A percentile compares a stretch with the other conserved stretches of the same genome.
These are phyloP conservation scores for Phymatocera aterrima DNA, from an alignment of 2,888 invertebrate genomes.

Conservation along the genomic window DNA sequence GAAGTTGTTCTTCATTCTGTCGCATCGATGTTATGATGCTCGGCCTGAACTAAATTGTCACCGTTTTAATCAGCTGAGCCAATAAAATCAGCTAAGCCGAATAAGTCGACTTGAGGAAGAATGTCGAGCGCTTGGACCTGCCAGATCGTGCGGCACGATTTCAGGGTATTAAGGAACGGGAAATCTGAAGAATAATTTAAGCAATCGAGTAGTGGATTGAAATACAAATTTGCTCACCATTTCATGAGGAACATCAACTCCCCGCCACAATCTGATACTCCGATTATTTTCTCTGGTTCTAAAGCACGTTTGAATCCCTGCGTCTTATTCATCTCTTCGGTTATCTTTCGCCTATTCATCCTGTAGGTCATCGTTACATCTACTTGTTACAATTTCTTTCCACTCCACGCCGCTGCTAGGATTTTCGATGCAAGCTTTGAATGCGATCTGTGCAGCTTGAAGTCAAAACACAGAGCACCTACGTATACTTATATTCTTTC, in stretches of 20 bases:
- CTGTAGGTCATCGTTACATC: neutral
- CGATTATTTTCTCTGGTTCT: constrained; percentile 90
- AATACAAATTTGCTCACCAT: constrained; percentile 80
- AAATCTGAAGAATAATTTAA: no score
- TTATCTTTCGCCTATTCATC: constrained; percentile 53
- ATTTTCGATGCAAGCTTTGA: neutral
- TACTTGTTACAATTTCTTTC: neutral
- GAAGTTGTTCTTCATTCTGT: no score
- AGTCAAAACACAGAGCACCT: neutral
- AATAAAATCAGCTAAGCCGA: no score
- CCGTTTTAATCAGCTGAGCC: no score
- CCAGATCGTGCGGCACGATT: no score
- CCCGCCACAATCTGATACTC: constrained; percentile 92
- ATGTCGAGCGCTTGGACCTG: no score
- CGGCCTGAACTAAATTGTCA: no score
- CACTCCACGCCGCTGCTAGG: neutral
- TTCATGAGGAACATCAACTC: constrained; percentile 93
- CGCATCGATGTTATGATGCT: no score
- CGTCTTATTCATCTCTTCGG: constrained; percentile 79
- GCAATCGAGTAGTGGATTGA: no score
- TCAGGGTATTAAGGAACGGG: no score
- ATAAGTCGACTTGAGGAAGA: no score
- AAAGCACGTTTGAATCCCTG: constrained; percentile 88
- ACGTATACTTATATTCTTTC: neutral
- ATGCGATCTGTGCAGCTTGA: neutral